Evolutionary conservation across 2,113 vertebrate genomes (phyloP), one percentile per base, ranked within the genome.

Genomic region (Gallinago paraguaiae): DNA sequence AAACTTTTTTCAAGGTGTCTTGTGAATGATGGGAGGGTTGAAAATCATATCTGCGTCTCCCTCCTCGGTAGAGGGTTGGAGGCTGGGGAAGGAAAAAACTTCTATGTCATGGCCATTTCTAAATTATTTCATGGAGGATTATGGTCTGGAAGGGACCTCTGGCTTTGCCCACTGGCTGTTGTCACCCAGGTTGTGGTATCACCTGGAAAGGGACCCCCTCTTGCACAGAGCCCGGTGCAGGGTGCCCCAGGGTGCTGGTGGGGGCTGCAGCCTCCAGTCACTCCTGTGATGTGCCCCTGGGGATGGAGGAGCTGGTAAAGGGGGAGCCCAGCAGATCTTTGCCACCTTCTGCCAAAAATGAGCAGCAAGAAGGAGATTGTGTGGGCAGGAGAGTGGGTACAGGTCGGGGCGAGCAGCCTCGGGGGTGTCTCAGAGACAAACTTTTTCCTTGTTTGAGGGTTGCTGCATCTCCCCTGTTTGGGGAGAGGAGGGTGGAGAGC

Each of bases 161-260:
- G 71, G 35, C 50, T 77, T 48, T 61, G 43, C 68, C n/a, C 7
- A 1, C 1, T 0, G 2, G 9, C 30, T 1, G 0, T 15, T 57
- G 24, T 81, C 76, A 31, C 24, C 8, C 63, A 8, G 23, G 18
- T 0, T 57, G 69, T 61, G 53, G 16, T 3, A 17, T 20, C 43
- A 59, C 28, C 17, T 1, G 11, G 46, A 71, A 37, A 45, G 39
- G 30, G 17, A 65, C 30, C 15, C 41, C 33, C 7, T 17, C 16
- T 17, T 11, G 13, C 6, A 3, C 64, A 23, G 70, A 77, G 33
- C 20, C 33, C 0, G 0, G 41, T 1, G 7, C 20, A 12, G 51
- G 33, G 25, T 39, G 20, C 9, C 13, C 2, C 0, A 4, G 61
- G 31, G 13, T 37, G 84, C 48, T 57, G 43, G 0, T n/a, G 20